These are phyloP conservation scores for Sandelia bainsii DNA, from an alignment of 2,797 vertebrate species.

Conservation along the genomic window DNA sequence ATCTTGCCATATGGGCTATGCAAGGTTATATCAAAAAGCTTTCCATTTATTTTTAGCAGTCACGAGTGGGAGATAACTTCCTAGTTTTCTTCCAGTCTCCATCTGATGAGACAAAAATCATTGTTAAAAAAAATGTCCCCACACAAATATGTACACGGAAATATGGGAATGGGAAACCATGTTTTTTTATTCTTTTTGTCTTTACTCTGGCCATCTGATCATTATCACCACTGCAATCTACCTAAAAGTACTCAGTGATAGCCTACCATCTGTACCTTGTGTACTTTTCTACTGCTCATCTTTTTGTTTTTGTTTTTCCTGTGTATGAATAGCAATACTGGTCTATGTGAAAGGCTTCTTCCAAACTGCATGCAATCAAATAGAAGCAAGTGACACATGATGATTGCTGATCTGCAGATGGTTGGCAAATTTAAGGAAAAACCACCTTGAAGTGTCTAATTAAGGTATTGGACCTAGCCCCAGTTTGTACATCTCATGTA, in stretches of 20 bases:
- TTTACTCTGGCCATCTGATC: slow-evolving; percentile 39
- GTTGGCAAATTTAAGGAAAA: slow-evolving; percentile 13
- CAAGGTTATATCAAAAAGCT: slow-evolving; percentile 49
- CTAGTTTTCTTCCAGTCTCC: slow-evolving; percentile 36
- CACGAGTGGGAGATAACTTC: slow-evolving; percentile 30
- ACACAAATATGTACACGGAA: slow-evolving; percentile 26
- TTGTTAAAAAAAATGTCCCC: slow-evolving; percentile 26
- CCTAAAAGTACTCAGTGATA: slow-evolving; percentile 8
- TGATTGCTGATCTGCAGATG: slow-evolving; percentile 14
- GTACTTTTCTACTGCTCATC: slow-evolving; percentile 9
- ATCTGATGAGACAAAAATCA: slow-evolving; percentile 34
- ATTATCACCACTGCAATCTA: slow-evolving; percentile 10
- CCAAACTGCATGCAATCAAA: slow-evolving; percentile 8
- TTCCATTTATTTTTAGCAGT: slow-evolving; percentile 28
- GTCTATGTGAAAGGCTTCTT: neutral
- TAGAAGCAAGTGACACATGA: slow-evolving; percentile 26
- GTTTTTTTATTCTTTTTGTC: neutral
- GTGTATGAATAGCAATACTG: neutral
- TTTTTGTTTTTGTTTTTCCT: neutral
- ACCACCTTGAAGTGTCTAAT: neutral
- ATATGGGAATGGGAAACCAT: slow-evolving; percentile 4
- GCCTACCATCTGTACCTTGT: slow-evolving; percentile 39
- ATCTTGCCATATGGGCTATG: slow-evolving; percentile 48
- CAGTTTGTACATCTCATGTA: neutral
- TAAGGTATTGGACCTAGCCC: neutral